Percentiles rank a stretch among this genome's conserved stretches.
Conservation (phyloP, 2,888 invertebrate species). For the Ischnus inquisitorius region DNA sequence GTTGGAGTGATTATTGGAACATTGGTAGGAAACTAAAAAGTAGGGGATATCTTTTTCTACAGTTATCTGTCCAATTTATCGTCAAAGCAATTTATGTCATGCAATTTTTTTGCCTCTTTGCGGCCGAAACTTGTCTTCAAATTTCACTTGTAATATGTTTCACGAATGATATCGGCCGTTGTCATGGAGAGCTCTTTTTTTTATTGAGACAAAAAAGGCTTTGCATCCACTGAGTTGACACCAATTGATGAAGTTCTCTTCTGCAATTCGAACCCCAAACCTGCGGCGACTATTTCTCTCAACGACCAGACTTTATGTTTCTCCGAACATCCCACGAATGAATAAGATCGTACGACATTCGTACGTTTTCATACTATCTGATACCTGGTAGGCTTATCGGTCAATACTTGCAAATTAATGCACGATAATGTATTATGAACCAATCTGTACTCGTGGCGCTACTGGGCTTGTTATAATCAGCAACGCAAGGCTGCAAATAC, state of each 20-base stretch:
- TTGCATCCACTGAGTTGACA: too few relatives aligned
- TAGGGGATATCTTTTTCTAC: too few relatives aligned
- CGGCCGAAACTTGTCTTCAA: neutral
- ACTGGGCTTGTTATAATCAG: constrained; percentile 8
- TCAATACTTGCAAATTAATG: constrained; percentile 38
- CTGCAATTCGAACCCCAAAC: neutral
- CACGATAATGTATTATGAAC: constrained; percentile 37
- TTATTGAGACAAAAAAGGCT: too few relatives aligned
- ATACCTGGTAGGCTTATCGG: neutral
- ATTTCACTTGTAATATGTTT: neutral
- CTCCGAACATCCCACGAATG: constrained; percentile 2
- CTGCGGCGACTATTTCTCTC: too few relatives aligned
- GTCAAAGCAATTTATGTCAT: too few relatives aligned
- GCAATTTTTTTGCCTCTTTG: neutral
- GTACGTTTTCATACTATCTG: constrained; percentile 14
- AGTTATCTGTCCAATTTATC: neutral
- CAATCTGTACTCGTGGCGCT: neutral
- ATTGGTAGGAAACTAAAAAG: too few relatives aligned
- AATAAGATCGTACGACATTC: constrained; percentile 8
- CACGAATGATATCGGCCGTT: neutral
- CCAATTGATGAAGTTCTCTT: neutral
- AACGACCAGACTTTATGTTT: neutral
- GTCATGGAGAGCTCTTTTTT: too few relatives aligned
- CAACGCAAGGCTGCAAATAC: constrained; percentile 34
- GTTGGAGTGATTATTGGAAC: too few relatives aligned